Evolutionary conservation across 1,140 invertebrate species (phyloP).

Genomic region (Tetramorium parvispinum): DNA sequence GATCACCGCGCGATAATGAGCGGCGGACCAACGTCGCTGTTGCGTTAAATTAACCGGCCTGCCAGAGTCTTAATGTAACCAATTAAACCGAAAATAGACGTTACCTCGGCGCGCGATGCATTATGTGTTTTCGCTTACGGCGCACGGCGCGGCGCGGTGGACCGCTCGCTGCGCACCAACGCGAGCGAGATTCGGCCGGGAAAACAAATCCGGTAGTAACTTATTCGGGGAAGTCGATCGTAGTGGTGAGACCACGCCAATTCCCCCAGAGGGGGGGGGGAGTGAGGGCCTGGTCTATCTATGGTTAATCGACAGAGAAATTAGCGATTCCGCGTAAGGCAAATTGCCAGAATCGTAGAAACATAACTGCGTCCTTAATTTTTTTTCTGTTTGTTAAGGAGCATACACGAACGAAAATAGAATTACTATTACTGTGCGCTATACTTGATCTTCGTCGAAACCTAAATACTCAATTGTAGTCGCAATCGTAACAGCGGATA

Average conservation of each 20-base stretch:
- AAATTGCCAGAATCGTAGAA: background rate
- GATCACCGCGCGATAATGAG: constrained; percentile 52
- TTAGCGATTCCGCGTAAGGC: background rate
- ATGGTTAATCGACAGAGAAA: background rate
- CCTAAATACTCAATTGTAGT: background rate
- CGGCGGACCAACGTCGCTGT: constrained; percentile 31
- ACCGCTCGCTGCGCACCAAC: constrained; percentile 44
- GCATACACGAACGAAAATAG: background rate
- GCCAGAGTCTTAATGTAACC: constrained; percentile 45
- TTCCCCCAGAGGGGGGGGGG: no score
- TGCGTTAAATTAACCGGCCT: constrained; percentile 50
- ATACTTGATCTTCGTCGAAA: background rate
- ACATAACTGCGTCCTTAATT: background rate
- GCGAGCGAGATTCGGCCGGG: constrained; percentile 17
- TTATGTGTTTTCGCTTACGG: constrained; percentile 53
- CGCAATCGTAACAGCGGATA: background rate
- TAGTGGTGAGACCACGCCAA: background rate
- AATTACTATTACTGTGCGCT: background rate
- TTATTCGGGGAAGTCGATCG: constrained; percentile 39
- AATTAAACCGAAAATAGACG: constrained; percentile 62
- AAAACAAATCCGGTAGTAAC: constrained; percentile 53
- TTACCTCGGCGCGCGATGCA: constrained; percentile 46
- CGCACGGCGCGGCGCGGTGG: constrained; percentile 6
- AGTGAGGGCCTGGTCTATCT: no score
- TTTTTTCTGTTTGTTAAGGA: background rate